Evolutionary conservation across 2,888 invertebrate genomes (phyloP).

Genomic region (Entomobrya proxima): DNA sequence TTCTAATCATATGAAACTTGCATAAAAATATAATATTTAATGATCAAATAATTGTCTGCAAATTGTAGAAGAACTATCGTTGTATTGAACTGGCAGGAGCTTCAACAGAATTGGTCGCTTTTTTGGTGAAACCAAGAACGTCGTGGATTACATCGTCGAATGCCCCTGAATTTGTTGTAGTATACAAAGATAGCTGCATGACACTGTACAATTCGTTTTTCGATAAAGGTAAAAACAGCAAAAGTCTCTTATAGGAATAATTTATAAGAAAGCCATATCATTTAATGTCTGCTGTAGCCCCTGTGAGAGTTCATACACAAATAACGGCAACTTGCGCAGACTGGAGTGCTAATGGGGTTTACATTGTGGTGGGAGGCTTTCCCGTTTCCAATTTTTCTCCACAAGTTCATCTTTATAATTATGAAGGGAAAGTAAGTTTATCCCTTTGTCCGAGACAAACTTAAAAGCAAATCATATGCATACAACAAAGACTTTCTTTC

Average conservation of each 20-base stretch:
- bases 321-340: constrained; percentile 40
- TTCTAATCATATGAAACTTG: too few relatives aligned
- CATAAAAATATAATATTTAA: too few relatives aligned
- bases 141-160: constrained; percentile 37
- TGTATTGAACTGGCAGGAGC: constrained; percentile 10
- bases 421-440: constrained; percentile 54
- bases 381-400: background rate
- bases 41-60: too few relatives aligned
- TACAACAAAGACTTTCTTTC: background rate
- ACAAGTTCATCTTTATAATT: constrained; percentile 54
- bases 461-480: background rate
- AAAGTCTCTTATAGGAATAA: background rate
- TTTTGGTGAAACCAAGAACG: constrained; percentile 39
- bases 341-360: constrained; percentile 60
- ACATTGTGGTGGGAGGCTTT: constrained; percentile 47
- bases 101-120: constrained; percentile 9
- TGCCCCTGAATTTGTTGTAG: constrained; percentile 20
- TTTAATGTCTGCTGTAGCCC: constrained; percentile 27
- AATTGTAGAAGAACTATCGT: constrained; percentile 21
- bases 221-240: constrained; percentile 21
- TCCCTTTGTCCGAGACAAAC: background rate
- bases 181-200: constrained; percentile 54
- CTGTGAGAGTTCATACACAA: constrained; percentile 37
- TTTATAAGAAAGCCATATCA: background rate
- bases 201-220: background rate